These are phyloP conservation scores for Junonia oenone DNA, from an alignment of 2,888 invertebrate genomes.

Conservation along the genomic window DNA sequence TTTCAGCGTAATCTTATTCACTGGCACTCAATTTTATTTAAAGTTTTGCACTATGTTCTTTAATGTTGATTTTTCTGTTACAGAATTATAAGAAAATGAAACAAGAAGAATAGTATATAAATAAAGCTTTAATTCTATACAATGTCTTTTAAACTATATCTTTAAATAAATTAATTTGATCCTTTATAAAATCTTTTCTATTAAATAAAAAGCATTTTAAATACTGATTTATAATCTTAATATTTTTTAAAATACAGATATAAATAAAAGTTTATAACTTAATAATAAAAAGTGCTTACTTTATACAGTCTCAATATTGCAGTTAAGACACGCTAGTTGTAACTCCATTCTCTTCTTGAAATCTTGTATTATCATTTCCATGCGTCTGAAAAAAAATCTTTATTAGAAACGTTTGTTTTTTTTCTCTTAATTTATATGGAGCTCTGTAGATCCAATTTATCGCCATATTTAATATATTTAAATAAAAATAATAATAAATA, in stretches of 20 bases:
- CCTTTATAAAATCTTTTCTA: background rate
- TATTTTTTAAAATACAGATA: background rate
- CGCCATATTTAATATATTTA: no score
- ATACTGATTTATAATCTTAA: background rate
- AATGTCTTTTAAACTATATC: slow-evolving; percentile 13
- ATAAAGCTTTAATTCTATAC: slow-evolving; percentile 22
- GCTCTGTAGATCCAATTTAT: no score
- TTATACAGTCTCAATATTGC: slow-evolving; percentile 65
- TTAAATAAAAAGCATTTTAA: background rate
- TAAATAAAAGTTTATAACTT: background rate
- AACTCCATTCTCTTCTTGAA: slow-evolving; percentile 84
- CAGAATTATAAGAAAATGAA: slow-evolving; percentile 46
- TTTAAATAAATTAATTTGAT: background rate
- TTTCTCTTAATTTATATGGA: no score
- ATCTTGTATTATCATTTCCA: slow-evolving; percentile 81
- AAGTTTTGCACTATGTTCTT: no score
- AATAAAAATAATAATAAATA: no score
- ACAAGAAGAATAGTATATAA: slow-evolving; percentile 30
- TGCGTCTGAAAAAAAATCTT: slow-evolving; percentile 62
- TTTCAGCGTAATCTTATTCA: no score
- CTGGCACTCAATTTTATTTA: no score
- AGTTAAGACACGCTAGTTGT: slow-evolving; percentile 83
- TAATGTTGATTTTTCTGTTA: no score
- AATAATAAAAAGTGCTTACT: background rate
- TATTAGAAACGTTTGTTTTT: background rate